A percentile compares a stretch with the other conserved stretches of the same genome.
phyloP scores from a whole-genome alignment of 2,888 invertebrate species.

The Yponomeuta sedellus region DNA sequence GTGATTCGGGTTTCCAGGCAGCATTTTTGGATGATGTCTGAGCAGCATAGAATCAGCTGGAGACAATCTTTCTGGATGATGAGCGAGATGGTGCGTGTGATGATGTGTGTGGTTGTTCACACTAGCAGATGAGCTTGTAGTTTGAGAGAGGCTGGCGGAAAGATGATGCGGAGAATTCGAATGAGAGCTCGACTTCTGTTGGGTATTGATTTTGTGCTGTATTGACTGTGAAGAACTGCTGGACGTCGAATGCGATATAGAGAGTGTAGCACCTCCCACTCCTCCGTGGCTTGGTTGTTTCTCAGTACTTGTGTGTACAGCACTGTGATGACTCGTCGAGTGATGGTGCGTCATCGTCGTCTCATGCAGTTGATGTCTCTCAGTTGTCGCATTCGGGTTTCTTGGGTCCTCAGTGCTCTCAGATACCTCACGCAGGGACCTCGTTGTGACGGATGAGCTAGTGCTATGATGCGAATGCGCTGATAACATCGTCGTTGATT shows the following conservation, averaged over 20 bases:
- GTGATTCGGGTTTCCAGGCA: constrained; percentile 76
- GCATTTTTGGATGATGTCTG: constrained; percentile 71
- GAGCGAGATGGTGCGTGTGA: constrained; percentile 78
- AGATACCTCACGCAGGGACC: constrained; percentile 78
- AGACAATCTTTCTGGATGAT: constrained; percentile 81
- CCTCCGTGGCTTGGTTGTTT: constrained; percentile 75
- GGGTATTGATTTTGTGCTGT: constrained; percentile 77
- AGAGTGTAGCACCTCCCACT: constrained; percentile 76
- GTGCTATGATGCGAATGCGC: constrained; percentile 80
- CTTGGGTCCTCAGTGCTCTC: constrained; percentile 69
- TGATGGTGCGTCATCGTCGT: constrained; percentile 81
- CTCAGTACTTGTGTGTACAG: constrained; percentile 79
- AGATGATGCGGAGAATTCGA: constrained; percentile 72
- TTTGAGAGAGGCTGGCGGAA: constrained; percentile 74
- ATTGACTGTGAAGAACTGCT: constrained; percentile 81
- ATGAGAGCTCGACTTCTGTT: constrained; percentile 64
- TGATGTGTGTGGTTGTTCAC: constrained; percentile 81
- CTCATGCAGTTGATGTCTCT: constrained; percentile 79
- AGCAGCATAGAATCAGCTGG: constrained; percentile 75
- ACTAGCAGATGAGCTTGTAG: constrained; percentile 69
- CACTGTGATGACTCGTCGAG: constrained; percentile 79
- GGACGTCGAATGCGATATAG: constrained; percentile 81
- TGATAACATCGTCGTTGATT: constrained; percentile 81
- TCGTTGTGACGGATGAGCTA: constrained; percentile 82
- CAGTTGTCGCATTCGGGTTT: constrained; percentile 66